A percentile compares a stretch with the other conserved stretches of the same genome.
Conservation (phyloP, 2,888 invertebrate genomes). For the Steinernema hermaphroditum region DNA sequence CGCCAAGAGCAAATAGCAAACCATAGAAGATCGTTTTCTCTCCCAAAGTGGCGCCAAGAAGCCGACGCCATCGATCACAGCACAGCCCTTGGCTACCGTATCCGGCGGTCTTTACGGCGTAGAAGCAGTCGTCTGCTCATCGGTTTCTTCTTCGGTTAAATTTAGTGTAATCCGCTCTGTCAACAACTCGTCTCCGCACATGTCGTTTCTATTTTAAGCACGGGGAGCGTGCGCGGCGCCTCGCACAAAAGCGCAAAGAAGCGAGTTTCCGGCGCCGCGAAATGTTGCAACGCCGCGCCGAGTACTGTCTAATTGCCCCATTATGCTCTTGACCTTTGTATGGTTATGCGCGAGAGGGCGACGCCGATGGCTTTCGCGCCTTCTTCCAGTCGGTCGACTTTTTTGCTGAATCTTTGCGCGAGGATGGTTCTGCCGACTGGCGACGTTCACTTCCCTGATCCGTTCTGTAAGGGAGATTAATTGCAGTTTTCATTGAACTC, state of each 20-base stretch:
- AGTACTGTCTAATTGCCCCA: conserved; percentile 14
- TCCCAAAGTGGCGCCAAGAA: neutral
- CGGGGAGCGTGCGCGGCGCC: neutral
- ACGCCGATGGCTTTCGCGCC: too few relatives aligned
- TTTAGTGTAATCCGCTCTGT: conserved; percentile 10
- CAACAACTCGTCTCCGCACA: conserved; percentile 6
- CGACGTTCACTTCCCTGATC: too few relatives aligned
- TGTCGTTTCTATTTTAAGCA: conserved; percentile 21
- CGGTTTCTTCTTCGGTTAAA: neutral
- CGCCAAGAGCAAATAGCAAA: conserved; percentile 1
- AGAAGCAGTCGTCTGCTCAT: too few relatives aligned
- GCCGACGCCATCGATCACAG: neutral
- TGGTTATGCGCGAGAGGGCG: neutral
- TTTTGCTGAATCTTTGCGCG: too few relatives aligned
- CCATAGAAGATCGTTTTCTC: neutral
- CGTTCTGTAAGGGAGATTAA: too few relatives aligned
- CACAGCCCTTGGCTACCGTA: conserved; percentile 5
- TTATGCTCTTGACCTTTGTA: conserved; percentile 24
- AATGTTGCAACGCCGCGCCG: conserved; percentile 21
- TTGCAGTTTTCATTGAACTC: too few relatives aligned
- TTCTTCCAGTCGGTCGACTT: neutral
- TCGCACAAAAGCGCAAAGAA: neutral
- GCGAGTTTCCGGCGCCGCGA: neutral
- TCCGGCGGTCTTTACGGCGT: too few relatives aligned
- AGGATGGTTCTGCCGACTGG: too few relatives aligned